These are phyloP conservation scores for Euspilapteryx auroguttella DNA, from an alignment of 2,888 invertebrate species.

Conservation along the genomic window DNA sequence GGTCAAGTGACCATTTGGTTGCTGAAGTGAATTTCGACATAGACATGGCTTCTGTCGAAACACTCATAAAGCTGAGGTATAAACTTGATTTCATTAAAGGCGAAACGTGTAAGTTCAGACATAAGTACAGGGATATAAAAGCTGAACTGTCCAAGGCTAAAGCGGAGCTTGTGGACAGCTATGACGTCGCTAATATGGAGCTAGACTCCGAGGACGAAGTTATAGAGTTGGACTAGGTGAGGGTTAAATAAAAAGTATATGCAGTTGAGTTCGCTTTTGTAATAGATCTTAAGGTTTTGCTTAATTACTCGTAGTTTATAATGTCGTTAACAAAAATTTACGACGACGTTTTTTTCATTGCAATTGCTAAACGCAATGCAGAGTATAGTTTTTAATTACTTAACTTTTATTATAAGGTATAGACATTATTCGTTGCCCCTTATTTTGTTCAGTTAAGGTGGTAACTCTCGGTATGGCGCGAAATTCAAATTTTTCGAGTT, in stretches of 20 bases:
- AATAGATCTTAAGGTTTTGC: not conserved
- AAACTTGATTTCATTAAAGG: slow-evolving; percentile 23
- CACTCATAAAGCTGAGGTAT: slow-evolving; percentile 19
- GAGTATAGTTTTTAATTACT: no score
- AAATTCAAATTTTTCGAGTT: no score
- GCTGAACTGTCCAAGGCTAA: slow-evolving; percentile 22
- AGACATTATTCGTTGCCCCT: no score
- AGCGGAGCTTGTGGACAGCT: slow-evolving; percentile 26
- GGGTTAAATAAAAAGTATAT: no score
- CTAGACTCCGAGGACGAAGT: slow-evolving; percentile 22
- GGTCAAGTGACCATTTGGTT: not conserved
- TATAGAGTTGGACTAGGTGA: slow-evolving; percentile 12
- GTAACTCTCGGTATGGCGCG: no score
- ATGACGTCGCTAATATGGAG: slow-evolving; percentile 42
- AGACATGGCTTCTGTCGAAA: slow-evolving; percentile 35
- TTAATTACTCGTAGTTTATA: not conserved
- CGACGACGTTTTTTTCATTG: no score
- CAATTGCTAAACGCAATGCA: no score
- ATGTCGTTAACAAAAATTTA: not conserved
- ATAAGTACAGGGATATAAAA: slow-evolving; percentile 15
- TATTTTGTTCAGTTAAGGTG: no score
- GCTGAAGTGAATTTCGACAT: slow-evolving; percentile 12
- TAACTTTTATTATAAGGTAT: no score
- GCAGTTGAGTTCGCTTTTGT: no score
- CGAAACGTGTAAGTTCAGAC: slow-evolving; percentile 13